Conservation (phyloP, 2,113 vertebrate genomes). For the Elephantulus edwardii region DNA sequence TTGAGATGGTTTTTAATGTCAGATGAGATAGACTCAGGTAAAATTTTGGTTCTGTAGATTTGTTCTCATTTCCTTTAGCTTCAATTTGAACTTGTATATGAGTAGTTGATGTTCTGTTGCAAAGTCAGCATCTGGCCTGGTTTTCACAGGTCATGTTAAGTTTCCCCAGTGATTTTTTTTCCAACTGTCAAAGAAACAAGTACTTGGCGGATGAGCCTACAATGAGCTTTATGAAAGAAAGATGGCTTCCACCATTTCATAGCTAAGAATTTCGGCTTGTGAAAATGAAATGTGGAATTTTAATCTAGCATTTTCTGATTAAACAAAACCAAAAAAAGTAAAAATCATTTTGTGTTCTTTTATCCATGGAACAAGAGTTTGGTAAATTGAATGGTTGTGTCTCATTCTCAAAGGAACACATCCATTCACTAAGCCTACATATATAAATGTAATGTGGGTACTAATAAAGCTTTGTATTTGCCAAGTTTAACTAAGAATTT, state of each 20-base stretch:
- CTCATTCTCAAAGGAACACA: not conserved
- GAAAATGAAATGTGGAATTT: constrained; percentile 16
- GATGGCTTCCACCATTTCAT: not conserved
- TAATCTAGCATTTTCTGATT: not conserved
- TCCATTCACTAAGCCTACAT: not conserved
- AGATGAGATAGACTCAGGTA: too few relatives aligned
- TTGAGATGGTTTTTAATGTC: too few relatives aligned
- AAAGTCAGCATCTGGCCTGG: too few relatives aligned
- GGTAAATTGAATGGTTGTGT: not conserved
- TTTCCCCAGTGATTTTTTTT: too few relatives aligned
- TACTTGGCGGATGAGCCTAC: not conserved
- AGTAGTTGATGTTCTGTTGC: too few relatives aligned
- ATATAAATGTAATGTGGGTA: constrained; percentile 15
- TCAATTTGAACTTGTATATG: too few relatives aligned
- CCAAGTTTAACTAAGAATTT: constrained; percentile 27
- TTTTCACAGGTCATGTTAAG: too few relatives aligned
- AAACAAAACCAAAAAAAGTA: not conserved
- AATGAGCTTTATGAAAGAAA: not conserved
- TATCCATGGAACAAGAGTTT: not conserved
- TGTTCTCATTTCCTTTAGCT: too few relatives aligned
- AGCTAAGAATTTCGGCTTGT: not conserved
- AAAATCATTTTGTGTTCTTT: not conserved
- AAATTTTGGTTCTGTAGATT: too few relatives aligned
- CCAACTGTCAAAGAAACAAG: not conserved
- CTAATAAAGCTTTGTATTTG: constrained; percentile 24